Percentiles rank a stretch among this genome's conserved stretches.
Evolutionary conservation across 2,797 vertebrate genomes (phyloP).

Genomic region (Sorex maritimensis): DNA sequence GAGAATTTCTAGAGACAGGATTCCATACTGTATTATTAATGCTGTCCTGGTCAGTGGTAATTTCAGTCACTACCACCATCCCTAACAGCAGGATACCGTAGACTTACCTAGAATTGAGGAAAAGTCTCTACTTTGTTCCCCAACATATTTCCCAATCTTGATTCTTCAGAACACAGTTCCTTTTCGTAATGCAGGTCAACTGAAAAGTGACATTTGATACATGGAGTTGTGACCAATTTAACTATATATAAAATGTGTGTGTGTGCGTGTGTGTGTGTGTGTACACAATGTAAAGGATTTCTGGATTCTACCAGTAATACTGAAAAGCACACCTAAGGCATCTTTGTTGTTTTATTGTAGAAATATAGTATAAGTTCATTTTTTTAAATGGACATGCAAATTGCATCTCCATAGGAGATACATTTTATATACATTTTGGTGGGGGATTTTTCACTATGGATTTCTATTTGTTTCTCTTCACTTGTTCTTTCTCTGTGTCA

Average conservation of each 20-base stretch:
- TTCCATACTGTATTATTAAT: background rate
- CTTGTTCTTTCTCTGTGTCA: slow-evolving; percentile 48
- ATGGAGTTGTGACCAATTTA: slow-evolving; percentile 32
- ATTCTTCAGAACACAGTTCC: slow-evolving; percentile 49
- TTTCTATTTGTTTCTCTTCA: slow-evolving; percentile 71
- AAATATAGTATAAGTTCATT: slow-evolving; percentile 58
- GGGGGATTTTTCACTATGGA: slow-evolving; percentile 48
- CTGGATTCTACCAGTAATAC: slow-evolving; percentile 54
- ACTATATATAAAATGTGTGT: background rate
- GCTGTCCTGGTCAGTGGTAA: background rate
- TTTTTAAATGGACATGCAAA: slow-evolving; percentile 50
- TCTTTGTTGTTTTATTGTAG: slow-evolving; percentile 27
- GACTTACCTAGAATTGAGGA: background rate
- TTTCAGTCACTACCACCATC: background rate
- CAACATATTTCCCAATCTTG: background rate
- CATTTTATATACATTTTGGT: slow-evolving; percentile 70
- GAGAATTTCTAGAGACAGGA: background rate
- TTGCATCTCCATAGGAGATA: slow-evolving; percentile 77
- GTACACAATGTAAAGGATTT: slow-evolving; percentile 41
- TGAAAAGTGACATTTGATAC: slow-evolving; percentile 55
- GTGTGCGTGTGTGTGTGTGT: background rate
- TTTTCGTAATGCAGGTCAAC: slow-evolving; percentile 40
- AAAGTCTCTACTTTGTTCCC: slow-evolving; percentile 11
- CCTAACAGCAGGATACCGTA: background rate
- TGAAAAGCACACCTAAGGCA: slow-evolving; percentile 73